These are phyloP conservation scores for Poeciliopsis turrubarensis DNA, from an alignment of 2,113 vertebrate species.

Conservation along the genomic window DNA sequence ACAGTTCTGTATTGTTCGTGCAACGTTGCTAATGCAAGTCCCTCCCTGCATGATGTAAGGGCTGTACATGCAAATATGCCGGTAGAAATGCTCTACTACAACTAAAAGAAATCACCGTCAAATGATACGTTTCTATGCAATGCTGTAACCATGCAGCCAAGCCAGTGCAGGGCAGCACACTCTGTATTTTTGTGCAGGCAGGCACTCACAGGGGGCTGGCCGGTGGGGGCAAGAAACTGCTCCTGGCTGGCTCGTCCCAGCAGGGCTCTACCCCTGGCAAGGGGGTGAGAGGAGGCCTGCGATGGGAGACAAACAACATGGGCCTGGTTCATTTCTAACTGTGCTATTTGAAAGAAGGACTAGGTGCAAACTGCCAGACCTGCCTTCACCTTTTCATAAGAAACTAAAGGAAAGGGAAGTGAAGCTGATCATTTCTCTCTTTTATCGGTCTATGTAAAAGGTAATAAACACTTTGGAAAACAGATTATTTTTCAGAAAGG, in stretches of 20 bases:
- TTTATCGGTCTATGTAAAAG: slow-evolving; percentile 6
- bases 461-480: slow-evolving; percentile 51
- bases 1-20: slow-evolving; percentile 64
- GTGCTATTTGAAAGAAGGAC: slow-evolving; percentile 55
- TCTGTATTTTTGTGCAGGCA: slow-evolving; percentile 76
- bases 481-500: slow-evolving; percentile 48
- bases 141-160: slow-evolving; percentile 80
- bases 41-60: slow-evolving; percentile 32
- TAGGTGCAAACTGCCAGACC: slow-evolving; percentile 53
- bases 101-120: slow-evolving; percentile 37
- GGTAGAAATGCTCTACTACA: slow-evolving; percentile 45
- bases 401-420: slow-evolving; percentile 32
- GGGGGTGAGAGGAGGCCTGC: slow-evolving; percentile 88
- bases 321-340: slow-evolving; percentile 76
- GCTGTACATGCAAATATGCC: slow-evolving; percentile 67
- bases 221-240: slow-evolving; percentile 84
- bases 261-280: slow-evolving; percentile 87
- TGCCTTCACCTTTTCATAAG: slow-evolving; percentile 41
- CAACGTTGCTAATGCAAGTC: slow-evolving; percentile 54
- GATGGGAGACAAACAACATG: slow-evolving; percentile 83
- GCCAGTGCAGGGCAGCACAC: slow-evolving; percentile 77
- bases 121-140: slow-evolving; percentile 61
- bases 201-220: slow-evolving; percentile 87
- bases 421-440: slow-evolving; percentile 15
- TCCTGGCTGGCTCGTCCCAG: slow-evolving; percentile 85